phyloP scores from a whole-genome alignment of 2,113 vertebrate species.

The Verasper variegatus region DNA sequence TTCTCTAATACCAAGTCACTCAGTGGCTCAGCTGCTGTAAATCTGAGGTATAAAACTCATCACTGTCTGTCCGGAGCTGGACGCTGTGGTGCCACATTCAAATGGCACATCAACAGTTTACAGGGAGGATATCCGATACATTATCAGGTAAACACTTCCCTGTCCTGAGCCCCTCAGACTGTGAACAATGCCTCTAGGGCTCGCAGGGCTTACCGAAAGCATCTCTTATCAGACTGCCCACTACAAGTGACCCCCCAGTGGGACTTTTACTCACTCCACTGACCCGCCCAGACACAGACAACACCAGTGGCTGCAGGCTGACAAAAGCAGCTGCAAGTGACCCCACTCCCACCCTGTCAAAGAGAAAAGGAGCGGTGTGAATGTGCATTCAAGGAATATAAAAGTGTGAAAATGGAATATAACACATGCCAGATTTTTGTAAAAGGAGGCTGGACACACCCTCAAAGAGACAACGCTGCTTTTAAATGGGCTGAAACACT shows the following conservation, averaged over 20 bases:
- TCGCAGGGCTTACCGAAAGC: conserved; percentile 46
- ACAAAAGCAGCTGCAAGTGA: conserved; percentile 35
- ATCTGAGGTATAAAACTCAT: conserved; percentile 60
- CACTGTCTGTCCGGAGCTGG: conserved; percentile 20
- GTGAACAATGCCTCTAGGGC: conserved; percentile 73
- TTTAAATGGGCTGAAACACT: not conserved
- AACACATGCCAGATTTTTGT: not conserved
- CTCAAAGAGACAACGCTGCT: not conserved
- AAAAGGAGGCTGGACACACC: not conserved
- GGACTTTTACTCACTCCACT: conserved; percentile 1
- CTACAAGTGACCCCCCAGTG: conserved; percentile 31
- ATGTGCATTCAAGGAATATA: not conserved
- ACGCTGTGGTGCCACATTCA: conserved; percentile 58
- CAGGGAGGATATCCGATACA: conserved; percentile 61
- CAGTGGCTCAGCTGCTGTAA: conserved; percentile 31
- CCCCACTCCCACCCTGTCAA: conserved; percentile 25
- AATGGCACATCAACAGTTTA: conserved; percentile 72
- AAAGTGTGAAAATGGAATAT: not conserved
- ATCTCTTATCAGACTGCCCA: conserved; percentile 32
- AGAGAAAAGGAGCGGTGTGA: conserved; percentile 6
- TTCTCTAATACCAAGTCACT: conserved; percentile 33
- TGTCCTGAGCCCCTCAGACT: conserved; percentile 61
- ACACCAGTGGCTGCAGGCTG: conserved; percentile 21
- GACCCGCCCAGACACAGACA: conserved; percentile 21
- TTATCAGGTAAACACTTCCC: conserved; percentile 72